Evolutionary conservation across 2,888 invertebrate genomes (phyloP).

Genomic region (Oegoconia quadripuncta): DNA sequence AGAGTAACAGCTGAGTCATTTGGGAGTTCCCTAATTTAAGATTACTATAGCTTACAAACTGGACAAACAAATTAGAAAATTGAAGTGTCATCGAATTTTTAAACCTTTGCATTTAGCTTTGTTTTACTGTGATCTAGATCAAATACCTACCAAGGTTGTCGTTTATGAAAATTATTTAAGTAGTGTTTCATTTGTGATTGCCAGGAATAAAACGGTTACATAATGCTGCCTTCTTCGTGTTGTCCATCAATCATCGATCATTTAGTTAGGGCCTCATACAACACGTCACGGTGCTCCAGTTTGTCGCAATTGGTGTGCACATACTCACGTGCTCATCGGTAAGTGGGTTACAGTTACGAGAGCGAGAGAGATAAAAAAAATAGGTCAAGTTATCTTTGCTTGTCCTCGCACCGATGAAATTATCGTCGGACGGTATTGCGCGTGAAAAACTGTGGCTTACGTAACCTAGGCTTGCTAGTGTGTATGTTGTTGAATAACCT

Average conservation of each 20-base stretch:
- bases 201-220: too few species aligned
- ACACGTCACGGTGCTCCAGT: constrained; percentile 42
- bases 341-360: constrained; percentile 71
- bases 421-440: constrained; percentile 65
- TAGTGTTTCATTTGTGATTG: too few species aligned
- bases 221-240: too few species aligned
- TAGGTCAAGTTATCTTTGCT: constrained; percentile 77
- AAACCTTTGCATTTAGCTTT: background rate
- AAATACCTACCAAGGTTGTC: too few species aligned
- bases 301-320: constrained; percentile 41
- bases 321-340: constrained; percentile 50
- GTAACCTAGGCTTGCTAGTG: constrained; percentile 35
- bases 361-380: constrained; percentile 73
- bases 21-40: constrained; percentile 18
- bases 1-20: constrained; percentile 21
- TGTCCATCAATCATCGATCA: constrained; percentile 9
- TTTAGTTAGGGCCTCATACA: constrained; percentile 26
- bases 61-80: background rate
- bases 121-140: too few species aligned
- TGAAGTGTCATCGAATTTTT: background rate
- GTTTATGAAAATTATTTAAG: too few species aligned
- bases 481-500: constrained; percentile 20
- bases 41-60: background rate
- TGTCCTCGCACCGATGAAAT: constrained; percentile 74
- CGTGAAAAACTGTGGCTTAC: constrained; percentile 58